Conservation (phyloP, 2,888 invertebrate species). For the Rhorus exstirpatorius region DNA sequence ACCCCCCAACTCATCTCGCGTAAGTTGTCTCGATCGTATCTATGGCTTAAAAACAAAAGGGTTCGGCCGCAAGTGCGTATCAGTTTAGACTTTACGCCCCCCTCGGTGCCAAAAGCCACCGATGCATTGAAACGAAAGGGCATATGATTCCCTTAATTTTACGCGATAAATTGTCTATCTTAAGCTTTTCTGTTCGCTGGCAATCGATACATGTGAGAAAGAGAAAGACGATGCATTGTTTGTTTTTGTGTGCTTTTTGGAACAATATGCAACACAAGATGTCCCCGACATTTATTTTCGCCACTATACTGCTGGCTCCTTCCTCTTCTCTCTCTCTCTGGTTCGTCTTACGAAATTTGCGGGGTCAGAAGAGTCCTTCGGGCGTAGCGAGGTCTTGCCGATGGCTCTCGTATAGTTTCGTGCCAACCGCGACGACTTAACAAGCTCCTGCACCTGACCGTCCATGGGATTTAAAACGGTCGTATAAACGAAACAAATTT, state of each 20-base stretch:
- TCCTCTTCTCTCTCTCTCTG: slow-evolving; percentile 13
- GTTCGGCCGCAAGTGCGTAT: not conserved
- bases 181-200: not conserved
- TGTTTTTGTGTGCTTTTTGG: not conserved
- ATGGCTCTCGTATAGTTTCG: slow-evolving; percentile 13
- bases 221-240: not conserved
- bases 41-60: slow-evolving; percentile 28
- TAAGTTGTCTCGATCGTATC: slow-evolving; percentile 4
- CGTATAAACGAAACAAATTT: slow-evolving; percentile 80
- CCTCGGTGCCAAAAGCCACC: not conserved
- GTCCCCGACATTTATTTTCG: not conserved
- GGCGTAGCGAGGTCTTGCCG: slow-evolving; percentile 1
- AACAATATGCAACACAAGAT: too few relatives aligned
- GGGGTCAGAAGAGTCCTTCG: slow-evolving; percentile 42
- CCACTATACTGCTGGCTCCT: slow-evolving; percentile 15
- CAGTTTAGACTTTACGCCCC: not conserved
- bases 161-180: too few relatives aligned
- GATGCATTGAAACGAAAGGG: not conserved
- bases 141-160: too few relatives aligned
- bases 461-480: slow-evolving; percentile 76
- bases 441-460: slow-evolving; percentile 76
- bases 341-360: not conserved
- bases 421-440: slow-evolving; percentile 67
- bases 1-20: slow-evolving; percentile 55
- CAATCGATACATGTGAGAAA: not conserved